These are phyloP conservation scores for Orthonevra nobilis DNA, from an alignment of 2,888 invertebrate species.

Conservation along the genomic window DNA sequence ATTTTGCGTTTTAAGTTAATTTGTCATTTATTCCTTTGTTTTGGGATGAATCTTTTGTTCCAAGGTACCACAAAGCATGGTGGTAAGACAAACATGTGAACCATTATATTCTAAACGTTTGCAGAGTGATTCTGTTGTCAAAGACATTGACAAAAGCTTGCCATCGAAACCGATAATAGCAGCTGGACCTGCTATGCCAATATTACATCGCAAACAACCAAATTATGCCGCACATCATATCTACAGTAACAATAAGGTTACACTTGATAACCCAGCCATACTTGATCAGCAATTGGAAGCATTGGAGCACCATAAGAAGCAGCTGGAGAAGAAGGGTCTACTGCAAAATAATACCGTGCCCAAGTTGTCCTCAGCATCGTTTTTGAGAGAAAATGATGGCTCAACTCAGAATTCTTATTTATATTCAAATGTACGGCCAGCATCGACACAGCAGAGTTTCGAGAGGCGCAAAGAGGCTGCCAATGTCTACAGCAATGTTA, in stretches of 20 bases:
- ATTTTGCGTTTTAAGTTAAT: not conserved
- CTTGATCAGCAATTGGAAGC: conserved; percentile 79
- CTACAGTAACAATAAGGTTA: conserved; percentile 74
- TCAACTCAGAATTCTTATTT: conserved; percentile 24
- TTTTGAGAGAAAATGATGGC: conserved; percentile 38
- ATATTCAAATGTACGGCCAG: conserved; percentile 31
- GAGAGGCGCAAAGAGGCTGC: conserved; percentile 10
- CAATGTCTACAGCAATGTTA: conserved; percentile 71
- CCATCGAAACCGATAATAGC: conserved; percentile 14
- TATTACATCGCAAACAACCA: conserved; percentile 73
- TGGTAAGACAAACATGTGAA: conserved; percentile 85
- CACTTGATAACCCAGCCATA: conserved; percentile 78
- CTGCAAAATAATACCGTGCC: conserved; percentile 67
- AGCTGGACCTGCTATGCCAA: conserved; percentile 24
- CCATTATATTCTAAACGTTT: conserved; percentile 88
- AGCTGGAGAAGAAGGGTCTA: conserved; percentile 77
- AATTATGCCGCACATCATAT: conserved; percentile 66
- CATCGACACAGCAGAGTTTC: not conserved
- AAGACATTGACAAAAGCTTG: conserved; percentile 17
- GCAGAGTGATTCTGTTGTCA: conserved; percentile 78
- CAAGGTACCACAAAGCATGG: conserved; percentile 88
- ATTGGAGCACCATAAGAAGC: conserved; percentile 79
- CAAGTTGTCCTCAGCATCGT: conserved; percentile 74
- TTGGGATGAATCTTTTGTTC: conserved; percentile 44
- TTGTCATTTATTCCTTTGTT: not conserved